These are phyloP conservation scores for Dasysyrphus tricinctus DNA, from an alignment of 2,888 invertebrate species.

Conservation along the genomic window DNA sequence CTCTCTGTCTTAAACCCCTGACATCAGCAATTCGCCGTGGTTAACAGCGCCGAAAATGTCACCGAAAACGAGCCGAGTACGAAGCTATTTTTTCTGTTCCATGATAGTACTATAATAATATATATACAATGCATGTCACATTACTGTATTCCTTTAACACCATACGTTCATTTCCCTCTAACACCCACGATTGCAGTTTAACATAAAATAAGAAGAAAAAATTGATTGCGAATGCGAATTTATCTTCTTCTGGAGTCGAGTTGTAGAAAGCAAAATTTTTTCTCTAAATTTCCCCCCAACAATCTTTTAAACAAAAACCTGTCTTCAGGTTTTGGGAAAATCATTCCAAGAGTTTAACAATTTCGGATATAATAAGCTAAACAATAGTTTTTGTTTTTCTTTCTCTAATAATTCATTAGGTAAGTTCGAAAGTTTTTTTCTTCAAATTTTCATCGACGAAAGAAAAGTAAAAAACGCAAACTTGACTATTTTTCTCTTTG, in stretches of 20 bases:
- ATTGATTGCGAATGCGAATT: slow-evolving; percentile 66
- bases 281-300: slow-evolving; percentile 48
- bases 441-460: background rate
- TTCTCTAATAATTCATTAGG: slow-evolving; percentile 51
- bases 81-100: no score
- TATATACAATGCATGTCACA: no score
- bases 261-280: slow-evolving; percentile 59
- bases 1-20: no score
- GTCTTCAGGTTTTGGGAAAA: slow-evolving; percentile 53
- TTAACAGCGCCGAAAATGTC: no score
- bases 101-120: no score
- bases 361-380: slow-evolving; percentile 67
- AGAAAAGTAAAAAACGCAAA: slow-evolving; percentile 29
- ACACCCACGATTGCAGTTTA: slow-evolving; percentile 13
- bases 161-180: background rate
- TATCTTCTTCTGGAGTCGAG: slow-evolving; percentile 49
- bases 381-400: background rate
- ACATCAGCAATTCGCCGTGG: no score
- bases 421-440: slow-evolving; percentile 41
- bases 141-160: slow-evolving; percentile 10
- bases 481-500: slow-evolving; percentile 8
- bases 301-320: slow-evolving; percentile 54
- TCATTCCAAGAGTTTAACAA: slow-evolving; percentile 60
- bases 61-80: no score
- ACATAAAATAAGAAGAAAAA: slow-evolving; percentile 32